Conservation (phyloP, 2,888 invertebrate species). For the Lithophane socia region DNA sequence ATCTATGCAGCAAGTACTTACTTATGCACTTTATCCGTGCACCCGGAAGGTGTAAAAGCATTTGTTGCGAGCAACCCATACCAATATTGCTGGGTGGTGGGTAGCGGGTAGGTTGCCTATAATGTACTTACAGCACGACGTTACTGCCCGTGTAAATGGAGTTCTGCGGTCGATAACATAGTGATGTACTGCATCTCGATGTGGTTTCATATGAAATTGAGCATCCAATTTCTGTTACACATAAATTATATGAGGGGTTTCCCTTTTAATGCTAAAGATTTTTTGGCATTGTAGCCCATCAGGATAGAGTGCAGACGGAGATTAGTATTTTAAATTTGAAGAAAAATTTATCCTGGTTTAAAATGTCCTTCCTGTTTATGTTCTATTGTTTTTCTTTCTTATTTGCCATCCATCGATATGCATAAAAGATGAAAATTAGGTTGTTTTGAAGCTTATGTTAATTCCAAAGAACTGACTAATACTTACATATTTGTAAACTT, state of each 20-base stretch:
- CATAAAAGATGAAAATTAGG: background rate
- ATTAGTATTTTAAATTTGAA: too few species aligned
- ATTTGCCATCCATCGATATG: background rate
- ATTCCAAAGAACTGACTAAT: background rate
- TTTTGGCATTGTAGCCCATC: too few species aligned
- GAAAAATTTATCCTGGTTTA: too few species aligned
- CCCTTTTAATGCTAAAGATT: too few species aligned
- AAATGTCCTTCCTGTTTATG: too few species aligned
- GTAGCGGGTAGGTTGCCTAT: constrained; percentile 50
- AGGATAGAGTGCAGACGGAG: background rate
- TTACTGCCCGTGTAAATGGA: constrained; percentile 73
- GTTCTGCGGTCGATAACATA: constrained; percentile 80
- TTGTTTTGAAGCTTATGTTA: background rate
- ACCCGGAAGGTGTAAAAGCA: constrained; percentile 35
- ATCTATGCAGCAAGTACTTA: background rate
- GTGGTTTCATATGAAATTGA: constrained; percentile 12
- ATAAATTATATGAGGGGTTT: too few species aligned
- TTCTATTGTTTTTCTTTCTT: background rate
- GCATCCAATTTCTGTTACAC: background rate
- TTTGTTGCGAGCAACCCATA: constrained; percentile 53
- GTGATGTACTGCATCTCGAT: constrained; percentile 69
- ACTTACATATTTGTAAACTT: too few species aligned
- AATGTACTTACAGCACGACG: constrained; percentile 54
- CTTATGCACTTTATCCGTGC: constrained; percentile 25
- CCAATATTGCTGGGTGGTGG: constrained; percentile 42